Conservation (phyloP, 2,888 invertebrate species). For the Lomographa bimaculata region DNA sequence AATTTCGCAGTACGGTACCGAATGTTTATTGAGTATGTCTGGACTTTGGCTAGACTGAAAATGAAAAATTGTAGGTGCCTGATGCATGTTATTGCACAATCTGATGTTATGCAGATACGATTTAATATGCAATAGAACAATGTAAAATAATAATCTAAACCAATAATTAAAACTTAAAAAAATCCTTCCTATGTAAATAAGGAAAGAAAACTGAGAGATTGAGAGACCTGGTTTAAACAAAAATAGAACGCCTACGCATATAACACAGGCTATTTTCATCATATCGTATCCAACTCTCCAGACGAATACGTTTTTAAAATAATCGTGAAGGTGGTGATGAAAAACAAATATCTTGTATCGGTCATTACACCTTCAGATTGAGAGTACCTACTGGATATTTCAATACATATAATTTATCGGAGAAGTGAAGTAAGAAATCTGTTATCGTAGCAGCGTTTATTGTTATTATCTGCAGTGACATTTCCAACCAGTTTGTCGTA, state of each 20-base stretch:
- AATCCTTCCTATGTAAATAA: too few species aligned
- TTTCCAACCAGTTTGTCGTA: too few species aligned
- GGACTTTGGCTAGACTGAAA: conserved; percentile 18
- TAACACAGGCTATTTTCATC: conserved; percentile 18
- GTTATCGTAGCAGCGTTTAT: neutral
- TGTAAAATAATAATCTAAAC: too few species aligned
- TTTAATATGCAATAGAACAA: too few species aligned
- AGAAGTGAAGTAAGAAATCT: neutral
- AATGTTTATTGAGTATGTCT: conserved; percentile 20
- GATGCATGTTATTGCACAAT: too few species aligned
- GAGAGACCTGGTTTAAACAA: conserved; percentile 1
- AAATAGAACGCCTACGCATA: conserved; percentile 14
- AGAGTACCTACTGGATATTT: too few species aligned
- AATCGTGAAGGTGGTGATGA: conserved; percentile 10
- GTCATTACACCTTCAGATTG: conserved; percentile 8
- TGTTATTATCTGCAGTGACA: too few species aligned
- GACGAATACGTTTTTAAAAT: conserved; percentile 11
- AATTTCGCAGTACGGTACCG: conserved; percentile 14
- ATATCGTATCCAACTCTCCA: conserved; percentile 4
- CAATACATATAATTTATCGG: conserved; percentile 4
- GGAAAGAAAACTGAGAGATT: too few species aligned
- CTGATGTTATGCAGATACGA: too few species aligned
- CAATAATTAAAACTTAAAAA: too few species aligned
- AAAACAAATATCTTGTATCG: conserved; percentile 9
- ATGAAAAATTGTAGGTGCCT: conserved; percentile 5